Percentiles rank a stretch among this genome's conserved stretches.
These are phyloP conservation scores for Mareca strepera DNA, from an alignment of 2,797 vertebrate genomes.

Conservation along the genomic window DNA sequence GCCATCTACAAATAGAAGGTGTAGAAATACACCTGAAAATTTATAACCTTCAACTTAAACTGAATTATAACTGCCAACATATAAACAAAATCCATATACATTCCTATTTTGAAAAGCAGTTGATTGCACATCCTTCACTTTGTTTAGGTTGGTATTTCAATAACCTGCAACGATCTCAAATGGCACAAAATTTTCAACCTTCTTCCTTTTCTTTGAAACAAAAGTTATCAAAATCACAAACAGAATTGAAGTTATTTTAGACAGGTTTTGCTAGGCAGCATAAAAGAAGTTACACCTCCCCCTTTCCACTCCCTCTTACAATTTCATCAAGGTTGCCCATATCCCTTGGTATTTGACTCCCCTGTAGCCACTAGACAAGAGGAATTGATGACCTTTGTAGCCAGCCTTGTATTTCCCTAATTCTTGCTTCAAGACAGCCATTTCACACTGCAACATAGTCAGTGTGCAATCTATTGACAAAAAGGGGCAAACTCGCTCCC, in stretches of 20 bases:
- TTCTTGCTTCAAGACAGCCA: background rate
- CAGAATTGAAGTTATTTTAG: background rate
- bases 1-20: background rate
- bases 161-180: background rate
- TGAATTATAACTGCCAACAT: background rate
- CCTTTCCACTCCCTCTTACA: background rate
- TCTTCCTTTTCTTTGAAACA: background rate
- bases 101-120: background rate
- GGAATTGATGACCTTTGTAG: background rate
- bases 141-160: background rate
- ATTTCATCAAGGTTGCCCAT: rapidly evolving
- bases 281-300: background rate
- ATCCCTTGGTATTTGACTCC: background rate
- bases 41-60: background rate
- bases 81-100: background rate
- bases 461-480: background rate
- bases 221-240: background rate
- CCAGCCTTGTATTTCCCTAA: background rate
- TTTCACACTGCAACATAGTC: background rate
- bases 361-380: background rate
- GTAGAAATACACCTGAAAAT: background rate
- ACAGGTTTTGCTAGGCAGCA: background rate
- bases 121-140: background rate
- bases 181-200: background rate
- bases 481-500: background rate